Evolutionary conservation across 2,113 vertebrate species (phyloP), one percentile per base, ranked within the genome.

Genomic region (Trochalopteron elliotii): DNA sequence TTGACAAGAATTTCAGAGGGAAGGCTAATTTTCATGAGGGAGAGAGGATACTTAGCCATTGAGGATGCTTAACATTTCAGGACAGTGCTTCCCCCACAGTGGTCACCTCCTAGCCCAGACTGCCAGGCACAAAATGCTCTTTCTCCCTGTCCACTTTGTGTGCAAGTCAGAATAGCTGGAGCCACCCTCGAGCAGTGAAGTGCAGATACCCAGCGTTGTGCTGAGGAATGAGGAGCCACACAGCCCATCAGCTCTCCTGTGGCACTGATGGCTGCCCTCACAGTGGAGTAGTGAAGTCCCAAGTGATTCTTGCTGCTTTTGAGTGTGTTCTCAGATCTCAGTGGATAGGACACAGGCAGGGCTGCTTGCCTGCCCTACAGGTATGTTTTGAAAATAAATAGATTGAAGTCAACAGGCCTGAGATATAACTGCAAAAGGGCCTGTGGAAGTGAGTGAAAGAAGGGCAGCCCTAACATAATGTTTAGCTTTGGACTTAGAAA

Each of bases 11-110:
- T 89, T 92, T 89, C 72, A 85, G 78, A 77, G 33, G 45, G 61
- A 72, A 93, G 50, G 65, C 49, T 79, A 25, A 94, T 85, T 84
- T 92, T 71, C 74, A 71, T n/a, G 57, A 40, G 28, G 31, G 65
- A 87, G 50, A 49, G 31, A 64, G 24, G 74, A 59, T 1, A 4
- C 55, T 83, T 42, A 55, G 44, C 11, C 21, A 50, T 60, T 24
- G 75, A 68, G 45, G 45, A 23, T 47, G 45, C 45, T 47, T 52
- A 49, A 30, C 40, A 49, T 56, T 64, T 90, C 70, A 76, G 61
- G 65, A 59, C 35, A 35, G 23, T 19, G 40, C 33, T 71, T 82
- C 35, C n/a, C 21, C 52, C 30, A 39, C n/a, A 52, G 50, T 4
- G 5, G 45, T 63, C 57, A 52, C 50, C 42, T 75, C 70, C 56